Evolutionary conservation across 2,113 vertebrate species (phyloP).

Genomic region (Gallinago undulata): DNA sequence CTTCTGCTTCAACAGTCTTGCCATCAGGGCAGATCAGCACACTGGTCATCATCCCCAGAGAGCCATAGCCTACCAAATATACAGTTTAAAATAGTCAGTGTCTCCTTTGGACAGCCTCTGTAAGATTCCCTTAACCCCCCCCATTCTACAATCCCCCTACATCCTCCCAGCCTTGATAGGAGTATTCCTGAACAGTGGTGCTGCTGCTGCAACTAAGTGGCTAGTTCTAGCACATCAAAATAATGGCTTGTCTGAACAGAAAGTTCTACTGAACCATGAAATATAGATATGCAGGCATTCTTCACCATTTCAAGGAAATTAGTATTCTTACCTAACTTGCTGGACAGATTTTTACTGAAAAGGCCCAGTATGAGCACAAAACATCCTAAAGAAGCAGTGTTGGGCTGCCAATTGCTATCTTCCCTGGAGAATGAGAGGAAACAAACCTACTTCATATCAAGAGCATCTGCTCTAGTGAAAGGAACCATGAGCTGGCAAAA

Average conservation of each 20-base stretch:
- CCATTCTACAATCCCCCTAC: background rate
- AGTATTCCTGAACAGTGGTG: background rate
- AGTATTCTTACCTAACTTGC: background rate
- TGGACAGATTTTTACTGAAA: background rate
- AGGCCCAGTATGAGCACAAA: background rate
- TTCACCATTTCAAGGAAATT: background rate
- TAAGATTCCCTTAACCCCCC: background rate
- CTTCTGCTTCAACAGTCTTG: slow-evolving; percentile 94
- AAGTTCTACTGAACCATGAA: background rate
- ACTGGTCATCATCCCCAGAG: slow-evolving; percentile 98
- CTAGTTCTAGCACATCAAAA: background rate
- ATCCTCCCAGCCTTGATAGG: background rate
- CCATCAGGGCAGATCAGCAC: slow-evolving; percentile 96
- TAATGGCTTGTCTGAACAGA: background rate
- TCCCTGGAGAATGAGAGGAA: background rate
- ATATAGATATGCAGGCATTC: background rate
- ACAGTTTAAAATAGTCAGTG: background rate
- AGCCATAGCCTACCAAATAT: slow-evolving; percentile 86
- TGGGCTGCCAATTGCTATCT: background rate
- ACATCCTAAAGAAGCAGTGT: background rate
- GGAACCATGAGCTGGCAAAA: background rate
- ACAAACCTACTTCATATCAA: background rate
- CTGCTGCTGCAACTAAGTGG: background rate
- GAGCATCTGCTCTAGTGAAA: background rate
- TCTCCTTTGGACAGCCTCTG: background rate